Evolutionary conservation across 2,113 vertebrate genomes (phyloP).

Genomic region (Narcine bancroftii): DNA sequence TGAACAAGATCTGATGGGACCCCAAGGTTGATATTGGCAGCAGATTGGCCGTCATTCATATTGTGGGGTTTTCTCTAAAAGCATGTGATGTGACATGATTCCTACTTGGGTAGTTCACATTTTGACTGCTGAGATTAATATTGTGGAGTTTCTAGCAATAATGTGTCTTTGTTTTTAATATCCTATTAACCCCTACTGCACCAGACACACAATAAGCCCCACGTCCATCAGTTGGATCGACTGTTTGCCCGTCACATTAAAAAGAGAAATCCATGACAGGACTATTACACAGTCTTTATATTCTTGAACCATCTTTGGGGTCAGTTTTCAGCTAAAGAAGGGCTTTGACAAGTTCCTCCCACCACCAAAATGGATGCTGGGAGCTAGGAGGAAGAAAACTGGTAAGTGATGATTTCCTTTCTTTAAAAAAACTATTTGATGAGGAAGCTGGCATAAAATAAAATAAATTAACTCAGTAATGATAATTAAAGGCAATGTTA

Average conservation of each 20-base stretch:
- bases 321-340: background rate
- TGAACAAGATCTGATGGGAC: slow-evolving; percentile 1
- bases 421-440: background rate
- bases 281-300: background rate
- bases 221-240: background rate
- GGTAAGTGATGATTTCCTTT: background rate
- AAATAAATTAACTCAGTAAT: background rate
- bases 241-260: background rate
- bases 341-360: background rate
- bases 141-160: background rate
- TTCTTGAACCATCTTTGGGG: background rate
- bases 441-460: background rate
- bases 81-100: background rate
- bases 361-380: background rate
- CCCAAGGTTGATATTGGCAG: background rate
- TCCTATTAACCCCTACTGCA: background rate
- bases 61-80: background rate
- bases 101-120: background rate
- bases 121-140: background rate
- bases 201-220: background rate
- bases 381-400: background rate
- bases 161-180: background rate
- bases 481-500: background rate
- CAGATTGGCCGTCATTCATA: background rate
- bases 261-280: background rate